These are phyloP conservation scores for Eudyptes chrysolophus DNA, from an alignment of 2,113 vertebrate species.

Conservation along the genomic window DNA sequence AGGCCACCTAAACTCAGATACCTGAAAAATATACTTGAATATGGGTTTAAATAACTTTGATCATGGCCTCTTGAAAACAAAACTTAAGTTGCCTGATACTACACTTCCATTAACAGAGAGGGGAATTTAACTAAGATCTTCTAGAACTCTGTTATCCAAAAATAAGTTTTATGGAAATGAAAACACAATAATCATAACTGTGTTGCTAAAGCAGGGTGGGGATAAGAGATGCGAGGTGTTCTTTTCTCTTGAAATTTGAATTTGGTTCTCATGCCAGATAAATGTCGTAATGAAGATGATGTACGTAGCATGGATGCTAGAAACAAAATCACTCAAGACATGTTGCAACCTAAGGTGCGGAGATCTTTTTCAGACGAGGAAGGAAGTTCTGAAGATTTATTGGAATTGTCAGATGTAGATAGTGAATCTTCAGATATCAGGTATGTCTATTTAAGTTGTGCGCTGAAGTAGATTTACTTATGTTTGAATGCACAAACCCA, in stretches of 20 bases:
- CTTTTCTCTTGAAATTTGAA: not conserved
- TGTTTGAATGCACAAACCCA: not conserved
- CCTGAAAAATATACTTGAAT: not conserved
- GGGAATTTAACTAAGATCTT: not conserved
- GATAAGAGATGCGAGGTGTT: not conserved
- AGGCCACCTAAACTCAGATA: not conserved
- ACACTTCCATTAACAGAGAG: not conserved
- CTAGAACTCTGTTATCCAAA: not conserved
- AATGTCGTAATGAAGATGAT: conserved; percentile 92
- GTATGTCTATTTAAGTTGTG: conserved; percentile 47
- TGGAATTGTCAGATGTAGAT: conserved; percentile 93
- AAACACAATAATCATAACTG: not conserved
- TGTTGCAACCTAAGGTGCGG: conserved; percentile 92
- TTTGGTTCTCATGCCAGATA: conserved; percentile 73
- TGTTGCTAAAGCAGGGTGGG: not conserved
- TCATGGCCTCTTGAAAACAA: not conserved
- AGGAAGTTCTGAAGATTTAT: conserved; percentile 92
- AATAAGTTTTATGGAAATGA: not conserved
- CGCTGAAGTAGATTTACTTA: not conserved
- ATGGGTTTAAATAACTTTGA: not conserved
- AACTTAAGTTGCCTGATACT: not conserved
- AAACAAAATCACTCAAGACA: conserved; percentile 97
- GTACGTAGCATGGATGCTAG: conserved; percentile 90
- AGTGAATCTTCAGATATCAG: conserved; percentile 93
- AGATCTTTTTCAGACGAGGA: conserved; percentile 94